Percentiles rank a stretch among this genome's conserved stretches.
Conservation (phyloP, 2,888 invertebrate genomes). For the Caradrina kadenii region DNA sequence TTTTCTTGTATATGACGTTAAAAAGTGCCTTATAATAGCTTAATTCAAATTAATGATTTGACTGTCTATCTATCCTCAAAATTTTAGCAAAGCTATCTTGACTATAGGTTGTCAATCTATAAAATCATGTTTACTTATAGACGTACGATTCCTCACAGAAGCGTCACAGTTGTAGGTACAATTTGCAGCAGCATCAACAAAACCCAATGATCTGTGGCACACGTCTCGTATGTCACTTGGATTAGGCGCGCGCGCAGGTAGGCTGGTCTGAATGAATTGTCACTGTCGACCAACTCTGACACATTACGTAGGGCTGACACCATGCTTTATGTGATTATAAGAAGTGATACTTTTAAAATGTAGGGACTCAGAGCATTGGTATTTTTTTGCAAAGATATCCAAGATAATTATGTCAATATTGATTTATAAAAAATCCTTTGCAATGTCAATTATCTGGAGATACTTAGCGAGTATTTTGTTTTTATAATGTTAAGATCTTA, state of each 20-base stretch:
- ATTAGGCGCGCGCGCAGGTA: constrained; percentile 89
- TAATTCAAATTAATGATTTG: too few relatives aligned
- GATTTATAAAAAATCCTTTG: too few relatives aligned
- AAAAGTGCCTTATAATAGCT: too few relatives aligned
- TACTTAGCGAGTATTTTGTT: too few relatives aligned
- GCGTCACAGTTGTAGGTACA: constrained; percentile 24
- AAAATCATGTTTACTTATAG: too few relatives aligned
- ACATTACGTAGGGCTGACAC: constrained; percentile 78
- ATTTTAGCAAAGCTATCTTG: too few relatives aligned
- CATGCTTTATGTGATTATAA: constrained; percentile 30
- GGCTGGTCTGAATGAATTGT: constrained; percentile 87
- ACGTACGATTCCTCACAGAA: constrained; percentile 1
- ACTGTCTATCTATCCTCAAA: too few relatives aligned
- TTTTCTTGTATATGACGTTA: too few relatives aligned
- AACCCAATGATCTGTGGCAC: constrained; percentile 71
- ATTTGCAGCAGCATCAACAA: neutral
- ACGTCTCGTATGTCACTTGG: constrained; percentile 84
- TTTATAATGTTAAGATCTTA: too few relatives aligned
- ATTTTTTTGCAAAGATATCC: neutral
- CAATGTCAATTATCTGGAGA: too few relatives aligned
- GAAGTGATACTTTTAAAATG: constrained; percentile 8
- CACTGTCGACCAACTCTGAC: constrained; percentile 85
- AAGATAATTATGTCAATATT: too few relatives aligned
- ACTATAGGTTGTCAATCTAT: neutral
- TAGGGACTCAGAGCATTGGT: constrained; percentile 1